phyloP scores from a whole-genome alignment of 2,113 vertebrate genomes.

The Lates calcarifer region DNA sequence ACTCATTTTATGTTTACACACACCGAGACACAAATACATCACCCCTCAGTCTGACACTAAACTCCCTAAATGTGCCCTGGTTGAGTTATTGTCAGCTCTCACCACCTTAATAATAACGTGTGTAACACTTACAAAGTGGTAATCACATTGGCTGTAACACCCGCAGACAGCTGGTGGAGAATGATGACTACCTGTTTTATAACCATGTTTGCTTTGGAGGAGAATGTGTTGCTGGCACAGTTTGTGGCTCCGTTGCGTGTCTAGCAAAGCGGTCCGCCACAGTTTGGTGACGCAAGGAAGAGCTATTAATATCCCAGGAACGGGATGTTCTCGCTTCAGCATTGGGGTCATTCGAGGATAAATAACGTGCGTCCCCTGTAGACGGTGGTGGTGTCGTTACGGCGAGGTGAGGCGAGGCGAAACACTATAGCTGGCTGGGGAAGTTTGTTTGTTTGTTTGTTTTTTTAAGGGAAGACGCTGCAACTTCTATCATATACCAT shows the following conservation, averaged over 20 bases:
- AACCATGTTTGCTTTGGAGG: slow-evolving; percentile 69
- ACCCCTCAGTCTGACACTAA: slow-evolving; percentile 8
- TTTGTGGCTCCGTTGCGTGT: slow-evolving; percentile 80
- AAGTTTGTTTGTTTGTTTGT: no score
- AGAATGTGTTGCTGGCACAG: slow-evolving; percentile 70
- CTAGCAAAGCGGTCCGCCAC: slow-evolving; percentile 75
- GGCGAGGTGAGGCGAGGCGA: no score
- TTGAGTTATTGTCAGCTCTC: slow-evolving; percentile 39
- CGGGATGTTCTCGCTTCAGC: slow-evolving; percentile 83
- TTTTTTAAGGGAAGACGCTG: neutral
- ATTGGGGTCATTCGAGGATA: slow-evolving; percentile 84
- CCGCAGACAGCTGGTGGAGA: slow-evolving; percentile 64
- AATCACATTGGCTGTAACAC: slow-evolving; percentile 35
- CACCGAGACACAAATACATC: neutral
- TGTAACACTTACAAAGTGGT: slow-evolving; percentile 51
- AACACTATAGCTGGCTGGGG: no score
- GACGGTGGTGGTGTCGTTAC: slow-evolving; percentile 28
- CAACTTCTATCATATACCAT: neutral
- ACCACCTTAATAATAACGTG: slow-evolving; percentile 54
- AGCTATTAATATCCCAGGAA: slow-evolving; percentile 88
- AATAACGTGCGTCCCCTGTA: slow-evolving; percentile 47
- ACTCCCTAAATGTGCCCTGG: slow-evolving; percentile 8
- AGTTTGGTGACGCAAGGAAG: slow-evolving; percentile 84
- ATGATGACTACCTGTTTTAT: slow-evolving; percentile 74
- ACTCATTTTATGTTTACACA: slow-evolving; percentile 9